These are phyloP conservation scores for Perizoma flavofasciatum DNA, from an alignment of 2,888 invertebrate genomes.

Conservation along the genomic window DNA sequence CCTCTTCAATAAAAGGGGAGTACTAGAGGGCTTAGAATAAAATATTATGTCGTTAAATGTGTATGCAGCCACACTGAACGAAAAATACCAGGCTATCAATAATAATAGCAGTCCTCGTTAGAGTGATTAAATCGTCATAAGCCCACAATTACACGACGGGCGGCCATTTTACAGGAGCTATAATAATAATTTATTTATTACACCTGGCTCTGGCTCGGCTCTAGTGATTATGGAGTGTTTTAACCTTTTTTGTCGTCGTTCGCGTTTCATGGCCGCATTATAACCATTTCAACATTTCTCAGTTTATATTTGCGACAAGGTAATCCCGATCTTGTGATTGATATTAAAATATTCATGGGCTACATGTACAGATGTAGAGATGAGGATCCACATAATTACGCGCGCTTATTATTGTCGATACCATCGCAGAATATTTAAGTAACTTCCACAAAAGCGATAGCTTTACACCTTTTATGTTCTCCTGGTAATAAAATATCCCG, in stretches of 20 bases:
- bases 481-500: constrained; percentile 51
- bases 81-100: constrained; percentile 26
- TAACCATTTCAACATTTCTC: constrained; percentile 48
- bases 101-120: constrained; percentile 35
- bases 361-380: constrained; percentile 17
- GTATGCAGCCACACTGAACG: background rate
- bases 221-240: constrained; percentile 45
- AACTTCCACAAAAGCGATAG: constrained; percentile 46
- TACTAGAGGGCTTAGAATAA: no score
- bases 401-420: constrained; percentile 64
- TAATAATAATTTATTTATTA: constrained; percentile 58
- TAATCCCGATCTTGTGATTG: constrained; percentile 33
- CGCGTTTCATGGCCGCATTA: constrained; percentile 47
- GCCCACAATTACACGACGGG: constrained; percentile 45
- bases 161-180: constrained; percentile 46
- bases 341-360: constrained; percentile 35
- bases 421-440: constrained; percentile 58
- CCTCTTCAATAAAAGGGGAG: no score
- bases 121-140: constrained; percentile 41
- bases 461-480: constrained; percentile 54
- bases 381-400: constrained; percentile 52
- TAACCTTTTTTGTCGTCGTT: constrained; percentile 49
- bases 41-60: constrained; percentile 1
- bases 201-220: constrained; percentile 51
- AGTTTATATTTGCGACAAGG: constrained; percentile 43